phyloP scores from a whole-genome alignment of 2,888 invertebrate species.

The Melikaiella ostensackeni region DNA sequence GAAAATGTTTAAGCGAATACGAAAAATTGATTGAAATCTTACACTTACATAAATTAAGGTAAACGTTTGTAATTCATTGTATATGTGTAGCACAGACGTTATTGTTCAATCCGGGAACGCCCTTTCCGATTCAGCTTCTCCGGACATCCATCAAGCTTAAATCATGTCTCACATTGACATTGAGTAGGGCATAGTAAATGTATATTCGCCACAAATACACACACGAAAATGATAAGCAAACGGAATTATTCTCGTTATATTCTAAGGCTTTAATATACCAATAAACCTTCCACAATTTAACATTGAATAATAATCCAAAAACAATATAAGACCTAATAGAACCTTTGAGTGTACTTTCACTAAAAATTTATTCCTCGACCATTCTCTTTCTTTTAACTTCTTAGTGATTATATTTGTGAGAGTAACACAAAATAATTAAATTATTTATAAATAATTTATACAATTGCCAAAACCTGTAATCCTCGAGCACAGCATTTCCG shows the following conservation, averaged over 20 bases:
- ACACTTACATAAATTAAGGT: background rate
- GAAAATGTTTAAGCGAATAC: too few species aligned
- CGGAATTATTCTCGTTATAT: background rate
- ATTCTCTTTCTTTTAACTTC: too few species aligned
- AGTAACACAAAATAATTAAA: too few species aligned
- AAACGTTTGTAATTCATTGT: background rate
- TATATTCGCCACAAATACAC: background rate
- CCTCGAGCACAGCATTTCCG: background rate
- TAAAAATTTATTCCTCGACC: too few species aligned
- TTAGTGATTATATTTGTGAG: too few species aligned
- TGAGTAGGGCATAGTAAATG: background rate
- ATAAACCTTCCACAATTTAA: background rate
- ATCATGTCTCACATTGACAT: conserved; percentile 17
- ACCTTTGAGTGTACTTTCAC: too few species aligned
- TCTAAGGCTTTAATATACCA: background rate
- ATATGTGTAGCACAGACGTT: background rate
- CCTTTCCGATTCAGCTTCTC: background rate
- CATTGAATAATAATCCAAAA: background rate
- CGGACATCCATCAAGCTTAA: background rate
- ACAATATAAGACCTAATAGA: background rate
- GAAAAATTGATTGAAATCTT: too few species aligned
- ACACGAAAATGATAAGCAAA: background rate
- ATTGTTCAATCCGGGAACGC: background rate
- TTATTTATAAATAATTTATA: background rate
- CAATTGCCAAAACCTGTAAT: background rate